Evolutionary conservation across 1,140 invertebrate genomes (phyloP).

Genomic region (Rhyzopertha dominica): DNA sequence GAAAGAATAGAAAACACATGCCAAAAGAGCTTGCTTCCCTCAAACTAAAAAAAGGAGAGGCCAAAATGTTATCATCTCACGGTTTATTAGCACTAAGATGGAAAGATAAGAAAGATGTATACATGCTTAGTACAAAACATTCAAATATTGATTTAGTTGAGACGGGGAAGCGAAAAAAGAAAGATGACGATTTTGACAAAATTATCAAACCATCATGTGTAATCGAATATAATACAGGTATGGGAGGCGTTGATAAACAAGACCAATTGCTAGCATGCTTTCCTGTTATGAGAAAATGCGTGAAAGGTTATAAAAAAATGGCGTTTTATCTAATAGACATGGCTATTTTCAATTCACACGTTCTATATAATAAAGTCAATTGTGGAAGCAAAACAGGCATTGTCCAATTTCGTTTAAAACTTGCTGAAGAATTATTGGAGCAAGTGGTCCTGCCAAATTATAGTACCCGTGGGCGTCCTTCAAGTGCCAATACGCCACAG

Average conservation of each 20-base stretch:
- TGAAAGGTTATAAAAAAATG: no score
- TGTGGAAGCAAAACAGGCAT: no score
- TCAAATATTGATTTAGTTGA: conserved; percentile 7
- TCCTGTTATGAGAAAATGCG: no score
- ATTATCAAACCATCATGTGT: conserved; percentile 7
- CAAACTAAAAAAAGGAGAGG: no score
- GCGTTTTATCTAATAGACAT: no score
- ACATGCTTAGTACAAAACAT: conserved; percentile 23
- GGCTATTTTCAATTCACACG: no score
- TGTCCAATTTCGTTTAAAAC: neutral
- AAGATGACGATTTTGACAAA: conserved; percentile 1
- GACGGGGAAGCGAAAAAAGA: conserved; percentile 1
- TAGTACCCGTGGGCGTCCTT: neutral
- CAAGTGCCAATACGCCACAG: neutral
- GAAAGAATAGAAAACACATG: no score
- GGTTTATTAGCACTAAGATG: conserved; percentile 15
- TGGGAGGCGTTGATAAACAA: no score
- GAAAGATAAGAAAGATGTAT: conserved; percentile 26
- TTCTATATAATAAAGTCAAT: no score
- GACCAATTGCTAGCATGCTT: no score
- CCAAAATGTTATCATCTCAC: no score
- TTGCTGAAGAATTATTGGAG: conserved; percentile 2
- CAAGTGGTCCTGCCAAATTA: neutral
- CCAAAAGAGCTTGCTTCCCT: no score
- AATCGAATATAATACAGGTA: neutral